Evolutionary conservation across 2,797 vertebrate species (phyloP).

Genomic region (Neopelma chrysocephalum): DNA sequence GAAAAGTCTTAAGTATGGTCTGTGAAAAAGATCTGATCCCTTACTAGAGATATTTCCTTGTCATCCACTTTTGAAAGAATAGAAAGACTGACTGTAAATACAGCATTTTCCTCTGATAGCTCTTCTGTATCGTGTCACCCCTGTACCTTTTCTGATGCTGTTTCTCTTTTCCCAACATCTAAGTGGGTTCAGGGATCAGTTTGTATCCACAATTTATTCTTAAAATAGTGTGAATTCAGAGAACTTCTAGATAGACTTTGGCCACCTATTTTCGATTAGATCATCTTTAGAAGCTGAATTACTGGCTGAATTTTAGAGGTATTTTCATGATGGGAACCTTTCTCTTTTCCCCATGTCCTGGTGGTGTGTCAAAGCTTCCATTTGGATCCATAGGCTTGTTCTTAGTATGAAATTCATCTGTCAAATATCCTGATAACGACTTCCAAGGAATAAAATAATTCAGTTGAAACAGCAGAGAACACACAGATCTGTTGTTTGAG

Average conservation of each 20-base stretch:
- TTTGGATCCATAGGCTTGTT: background rate
- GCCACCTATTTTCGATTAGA: background rate
- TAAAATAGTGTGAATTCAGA: background rate
- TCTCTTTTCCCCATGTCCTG: background rate
- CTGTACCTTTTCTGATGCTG: background rate
- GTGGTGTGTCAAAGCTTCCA: background rate
- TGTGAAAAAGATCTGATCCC: background rate
- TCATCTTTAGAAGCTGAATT: background rate
- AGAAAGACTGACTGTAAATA: background rate
- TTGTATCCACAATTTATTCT: background rate
- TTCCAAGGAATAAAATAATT: background rate
- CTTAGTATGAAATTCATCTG: background rate
- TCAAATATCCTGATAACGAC: background rate
- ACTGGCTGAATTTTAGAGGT: background rate
- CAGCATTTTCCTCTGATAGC: rapidly evolving
- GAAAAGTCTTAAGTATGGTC: background rate
- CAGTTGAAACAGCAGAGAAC: background rate
- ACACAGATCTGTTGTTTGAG: background rate
- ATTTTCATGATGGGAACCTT: background rate
- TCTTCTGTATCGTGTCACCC: background rate
- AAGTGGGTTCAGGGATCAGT: background rate
- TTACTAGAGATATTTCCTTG: background rate
- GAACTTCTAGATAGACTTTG: background rate
- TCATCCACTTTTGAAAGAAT: background rate
- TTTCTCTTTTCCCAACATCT: background rate